phyloP scores from a whole-genome alignment of 2,888 invertebrate species.

The Calameuta idolon region DNA sequence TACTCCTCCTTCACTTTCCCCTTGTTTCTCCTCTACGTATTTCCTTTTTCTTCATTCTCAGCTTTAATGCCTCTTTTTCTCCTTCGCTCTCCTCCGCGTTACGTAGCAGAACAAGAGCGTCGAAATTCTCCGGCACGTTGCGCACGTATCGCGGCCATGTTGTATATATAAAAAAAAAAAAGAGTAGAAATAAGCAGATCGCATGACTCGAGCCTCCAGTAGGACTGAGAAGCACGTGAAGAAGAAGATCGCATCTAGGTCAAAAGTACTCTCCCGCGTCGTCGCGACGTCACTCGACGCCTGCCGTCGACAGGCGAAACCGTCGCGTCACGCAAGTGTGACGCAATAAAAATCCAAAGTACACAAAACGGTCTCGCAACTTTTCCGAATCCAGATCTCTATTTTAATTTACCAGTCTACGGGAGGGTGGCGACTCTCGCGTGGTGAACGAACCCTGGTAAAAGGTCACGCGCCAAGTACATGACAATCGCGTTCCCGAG shows the following conservation, averaged over 20 bases:
- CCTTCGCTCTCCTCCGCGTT: slow-evolving; percentile 3
- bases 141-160: not conserved
- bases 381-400: slow-evolving; percentile 2
- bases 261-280: slow-evolving; percentile 60
- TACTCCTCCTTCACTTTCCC: not conserved
- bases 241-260: slow-evolving; percentile 48
- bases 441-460: slow-evolving; percentile 33
- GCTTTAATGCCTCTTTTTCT: slow-evolving; percentile 4
- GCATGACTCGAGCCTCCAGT: not conserved
- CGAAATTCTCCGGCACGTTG: not conserved
- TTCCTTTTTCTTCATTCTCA: slow-evolving; percentile 19
- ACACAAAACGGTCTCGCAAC: slow-evolving; percentile 14
- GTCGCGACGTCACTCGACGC: slow-evolving; percentile 40
- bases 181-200: not conserved
- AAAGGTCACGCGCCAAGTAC: slow-evolving; percentile 19
- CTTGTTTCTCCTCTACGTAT: slow-evolving; percentile 21
- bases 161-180: not conserved
- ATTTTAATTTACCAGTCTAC: slow-evolving; percentile 1
- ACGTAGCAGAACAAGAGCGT: not conserved
- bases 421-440: slow-evolving; percentile 18
- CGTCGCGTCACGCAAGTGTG: not conserved
- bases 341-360: slow-evolving; percentile 6
- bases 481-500: not conserved
- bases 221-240: not conserved
- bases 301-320: slow-evolving; percentile 16